Evolutionary conservation across 2,113 vertebrate genomes (phyloP).

Genomic region (Pollimyrus isidori): DNA sequence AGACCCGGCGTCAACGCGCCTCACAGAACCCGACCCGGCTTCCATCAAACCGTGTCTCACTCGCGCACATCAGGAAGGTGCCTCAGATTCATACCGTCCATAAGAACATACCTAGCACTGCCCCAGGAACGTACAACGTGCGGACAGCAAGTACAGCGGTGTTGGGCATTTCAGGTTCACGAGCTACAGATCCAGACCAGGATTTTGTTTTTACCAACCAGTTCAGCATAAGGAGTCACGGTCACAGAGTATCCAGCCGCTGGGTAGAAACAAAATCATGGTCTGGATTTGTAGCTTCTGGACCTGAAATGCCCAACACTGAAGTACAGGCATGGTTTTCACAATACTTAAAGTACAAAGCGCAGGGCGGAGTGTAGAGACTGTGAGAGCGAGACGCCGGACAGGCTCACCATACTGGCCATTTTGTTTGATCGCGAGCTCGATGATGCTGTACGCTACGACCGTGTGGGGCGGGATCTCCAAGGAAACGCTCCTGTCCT

Average conservation of each 20-base stretch:
- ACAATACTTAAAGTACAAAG: not conserved
- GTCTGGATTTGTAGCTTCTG: too few species aligned
- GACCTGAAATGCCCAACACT: too few species aligned
- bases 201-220: too few species aligned
- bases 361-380: not conserved
- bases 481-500: slow-evolving; percentile 62
- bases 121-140: not conserved
- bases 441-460: slow-evolving; percentile 74
- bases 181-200: too few species aligned
- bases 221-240: too few species aligned
- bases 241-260: too few species aligned
- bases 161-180: too few species aligned
- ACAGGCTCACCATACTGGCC: slow-evolving; percentile 74
- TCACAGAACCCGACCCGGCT: not conserved
- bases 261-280: too few species aligned
- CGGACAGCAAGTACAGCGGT: not conserved
- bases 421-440: slow-evolving; percentile 65
- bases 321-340: not conserved
- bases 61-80: not conserved
- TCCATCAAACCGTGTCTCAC: too few species aligned
- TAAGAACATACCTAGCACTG: not conserved
- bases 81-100: not conserved
- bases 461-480: slow-evolving; percentile 74
- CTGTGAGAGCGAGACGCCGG: not conserved
- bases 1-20: not conserved